Conservation (phyloP, 2,797 vertebrate genomes). For the Mico argentatus region DNA sequence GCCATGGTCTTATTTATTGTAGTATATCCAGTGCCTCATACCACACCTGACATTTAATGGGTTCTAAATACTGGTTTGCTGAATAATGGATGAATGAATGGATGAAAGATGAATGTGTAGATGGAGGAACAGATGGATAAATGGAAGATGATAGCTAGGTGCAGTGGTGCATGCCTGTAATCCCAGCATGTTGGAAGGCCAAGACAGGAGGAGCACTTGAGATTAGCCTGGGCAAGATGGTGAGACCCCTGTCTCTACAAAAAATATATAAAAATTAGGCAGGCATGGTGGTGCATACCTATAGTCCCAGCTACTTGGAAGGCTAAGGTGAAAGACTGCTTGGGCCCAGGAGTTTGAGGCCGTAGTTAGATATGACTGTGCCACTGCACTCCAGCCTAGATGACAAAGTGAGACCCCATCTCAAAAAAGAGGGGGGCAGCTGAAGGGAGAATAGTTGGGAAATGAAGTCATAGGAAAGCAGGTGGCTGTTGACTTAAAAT, state of each 20-base stretch:
- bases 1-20: background rate
- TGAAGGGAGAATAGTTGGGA: background rate
- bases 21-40: background rate
- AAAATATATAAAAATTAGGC: background rate
- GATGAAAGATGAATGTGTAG: background rate
- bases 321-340: background rate
- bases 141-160: background rate
- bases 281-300: background rate
- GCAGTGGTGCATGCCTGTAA: background rate
- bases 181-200: background rate
- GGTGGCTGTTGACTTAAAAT: background rate
- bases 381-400: background rate
- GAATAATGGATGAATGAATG: background rate
- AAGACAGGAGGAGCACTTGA: background rate
- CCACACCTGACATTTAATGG: background rate
- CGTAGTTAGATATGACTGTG: background rate
- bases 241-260: background rate
- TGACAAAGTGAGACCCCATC: background rate
- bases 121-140: background rate
- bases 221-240: background rate
- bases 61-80: background rate
- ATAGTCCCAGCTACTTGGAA: background rate
- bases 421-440: background rate
- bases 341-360: background rate
- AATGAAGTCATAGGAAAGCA: background rate